Evolutionary conservation across 2,797 vertebrate species (phyloP), one percentile per base, ranked within the genome.

Genomic region (Nothura maculosa): DNA sequence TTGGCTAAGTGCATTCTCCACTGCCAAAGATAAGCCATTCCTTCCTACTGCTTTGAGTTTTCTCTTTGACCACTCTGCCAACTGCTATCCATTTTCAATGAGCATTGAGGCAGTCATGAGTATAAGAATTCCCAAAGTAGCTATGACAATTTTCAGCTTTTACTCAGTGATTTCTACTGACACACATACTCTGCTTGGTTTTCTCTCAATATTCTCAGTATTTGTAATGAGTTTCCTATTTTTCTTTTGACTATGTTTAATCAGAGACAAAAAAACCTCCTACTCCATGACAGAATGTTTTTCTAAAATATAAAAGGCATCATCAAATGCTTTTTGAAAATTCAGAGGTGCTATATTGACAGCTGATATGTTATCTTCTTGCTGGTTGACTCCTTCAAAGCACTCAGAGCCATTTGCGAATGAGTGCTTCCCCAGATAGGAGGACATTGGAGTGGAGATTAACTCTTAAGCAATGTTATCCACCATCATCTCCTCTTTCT

Each of bases 11-110:
- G 72, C 57, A 45, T 74, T 90, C 10, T 74, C 7, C n/a, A 5
- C 21, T 85, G 64, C 45, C 78, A 91, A 88, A 94, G 57, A 70
- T 66, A 92, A 91, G 19, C 27, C n/a, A 80, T 36, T 87, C 82
- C 82, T 76, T 17, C 42, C 57, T 13, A 69, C 19, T 45, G 70
- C 24, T 85, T 80, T 94, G 58, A 78, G 70, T 76, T 93, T 89
- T 27, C 45, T 75, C 40, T 87, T 72, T 67, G 83, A 36, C 32
- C 55, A 50, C 57, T 84, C 85, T 77, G 69, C 87, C 76, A 85
- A 55, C 66, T 78, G 6, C 54, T 57, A 62, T 78, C 42, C 45
- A 62, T 83, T 92, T 93, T 66, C 76, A 75, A 32, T 43, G 69
- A 93, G 87, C 22, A 78, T 4, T 72, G 45, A 90, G 47, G 27